A percentile compares a stretch with the other conserved stretches of the same genome.
phyloP scores from a whole-genome alignment of 2,888 invertebrate genomes.

The Sthenelais limicola region DNA sequence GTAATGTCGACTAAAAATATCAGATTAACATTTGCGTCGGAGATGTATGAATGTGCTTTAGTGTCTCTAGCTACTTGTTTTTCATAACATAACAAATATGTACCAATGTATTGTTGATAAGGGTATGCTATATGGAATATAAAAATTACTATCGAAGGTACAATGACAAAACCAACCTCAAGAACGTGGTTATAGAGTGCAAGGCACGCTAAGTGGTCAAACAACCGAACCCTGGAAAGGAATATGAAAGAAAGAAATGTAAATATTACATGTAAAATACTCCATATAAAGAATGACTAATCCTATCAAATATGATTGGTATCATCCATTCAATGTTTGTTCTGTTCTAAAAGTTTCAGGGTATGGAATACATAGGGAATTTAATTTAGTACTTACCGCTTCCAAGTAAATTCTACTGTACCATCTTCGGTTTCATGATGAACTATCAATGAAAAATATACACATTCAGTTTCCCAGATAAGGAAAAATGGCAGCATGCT shows the following conservation, averaged over 20 bases:
- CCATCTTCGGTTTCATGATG: constrained; percentile 81
- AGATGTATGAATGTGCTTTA: no score
- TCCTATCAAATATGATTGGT: no score
- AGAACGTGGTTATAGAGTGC: constrained; percentile 86
- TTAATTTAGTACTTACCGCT: constrained; percentile 75
- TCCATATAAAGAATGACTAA: background rate
- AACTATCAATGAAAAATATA: constrained; percentile 76
- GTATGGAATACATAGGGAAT: no score
- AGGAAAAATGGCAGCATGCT: no score
- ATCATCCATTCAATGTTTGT: background rate
- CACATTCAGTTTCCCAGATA: background rate
- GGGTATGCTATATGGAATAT: no score
- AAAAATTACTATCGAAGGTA: no score
- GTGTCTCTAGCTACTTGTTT: no score
- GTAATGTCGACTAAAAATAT: no score
- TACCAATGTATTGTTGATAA: no score
- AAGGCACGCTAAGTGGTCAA: constrained; percentile 87
- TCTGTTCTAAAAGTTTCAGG: background rate
- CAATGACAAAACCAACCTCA: constrained; percentile 63
- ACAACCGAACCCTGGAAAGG: constrained; percentile 79
- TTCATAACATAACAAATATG: no score
- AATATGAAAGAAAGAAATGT: background rate
- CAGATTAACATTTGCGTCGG: no score
- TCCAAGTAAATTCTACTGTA: constrained; percentile 91
- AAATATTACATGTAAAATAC: background rate